A percentile compares a stretch with the other conserved stretches of the same genome.
phyloP scores from a whole-genome alignment of 37 sponge, comb jelly and placozoan species.

The Crambe crambe region DNA sequence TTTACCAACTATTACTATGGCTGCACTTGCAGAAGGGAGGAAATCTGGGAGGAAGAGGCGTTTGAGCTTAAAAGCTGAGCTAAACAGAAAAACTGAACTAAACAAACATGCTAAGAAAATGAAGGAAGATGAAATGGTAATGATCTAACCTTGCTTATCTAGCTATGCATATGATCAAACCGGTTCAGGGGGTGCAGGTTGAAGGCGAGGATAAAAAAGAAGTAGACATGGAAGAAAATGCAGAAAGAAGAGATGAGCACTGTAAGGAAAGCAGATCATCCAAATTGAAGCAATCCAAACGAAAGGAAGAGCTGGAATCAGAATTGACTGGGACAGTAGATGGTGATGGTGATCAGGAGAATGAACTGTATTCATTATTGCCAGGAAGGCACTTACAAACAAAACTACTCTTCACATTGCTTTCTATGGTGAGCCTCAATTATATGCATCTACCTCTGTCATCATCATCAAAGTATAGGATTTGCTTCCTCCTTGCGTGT shows the following conservation, averaged over 20 bases:
- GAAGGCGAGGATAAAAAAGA: no score
- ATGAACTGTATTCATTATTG: slow-evolving; percentile 10
- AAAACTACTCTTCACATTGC: slow-evolving; percentile 26
- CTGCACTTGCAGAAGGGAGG: background rate
- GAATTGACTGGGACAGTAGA: background rate
- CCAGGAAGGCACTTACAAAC: slow-evolving; percentile 49
- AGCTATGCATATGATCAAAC: no score
- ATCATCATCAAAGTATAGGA: background rate
- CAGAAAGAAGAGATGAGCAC: no score
- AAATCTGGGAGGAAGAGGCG: slow-evolving; percentile 6
- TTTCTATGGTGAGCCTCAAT: slow-evolving; percentile 20
- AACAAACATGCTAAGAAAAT: background rate
- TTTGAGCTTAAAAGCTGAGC: slow-evolving; percentile 13
- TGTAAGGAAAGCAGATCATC: no score
- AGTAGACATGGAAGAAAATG: no score
- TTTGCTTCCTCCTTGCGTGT: slow-evolving; percentile 10
- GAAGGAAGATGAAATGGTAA: background rate
- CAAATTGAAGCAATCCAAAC: no score
- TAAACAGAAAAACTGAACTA: background rate
- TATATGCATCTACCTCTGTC: background rate
- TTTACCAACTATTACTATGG: background rate
- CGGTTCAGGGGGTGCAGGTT: no score
- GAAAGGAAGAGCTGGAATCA: background rate
- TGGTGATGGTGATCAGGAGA: no score
- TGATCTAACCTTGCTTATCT: background rate